Base-by-base conservation (phyloP, 2,797 vertebrate genomes). In the Acanthurus leucopareius region DNA sequence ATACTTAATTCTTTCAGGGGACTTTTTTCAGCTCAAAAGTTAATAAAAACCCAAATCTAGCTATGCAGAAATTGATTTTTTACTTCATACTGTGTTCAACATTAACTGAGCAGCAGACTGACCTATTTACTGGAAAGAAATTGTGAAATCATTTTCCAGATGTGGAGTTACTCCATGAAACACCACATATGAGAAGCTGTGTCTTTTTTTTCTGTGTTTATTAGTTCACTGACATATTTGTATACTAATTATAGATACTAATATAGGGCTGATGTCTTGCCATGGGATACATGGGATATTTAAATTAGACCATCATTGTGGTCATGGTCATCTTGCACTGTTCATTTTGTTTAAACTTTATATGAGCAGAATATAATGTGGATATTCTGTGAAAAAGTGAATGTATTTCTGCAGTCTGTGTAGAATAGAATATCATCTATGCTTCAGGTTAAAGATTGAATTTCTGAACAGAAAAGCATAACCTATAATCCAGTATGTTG, bases 1-100 rank as follows among this genome's bases (percentile, higher is more conserved):
- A 70, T 42, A 65, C 48, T 54, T 62, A 49, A 70, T 65, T 5
- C n/a, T 77, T 56, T 79, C 1, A 47, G 61, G 32, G 57, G 32
- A 40, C 28, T 66, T 10, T 10, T 69, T 75, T 65, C 54, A 52
- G 11, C 40, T 79, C 20, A 19, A 20, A 69, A 58, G 11, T 35
- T 76, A 47, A 22, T 69, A 62, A 56, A 75, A 75, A 63, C n/a
- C 0, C 4, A 40, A 42, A 53, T 66, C 9, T 35, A 17, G 42
- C 63, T 48, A 25, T 49, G 14, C 19, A 75, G 59, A 79, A 78
- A 75, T 70, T 22, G 10, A 5, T 44, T 62, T 53, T 65, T 80
- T 47, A 60, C 11, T 38, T 10, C 52, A 28, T 3, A 47, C 14
- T 22, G 20, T 52, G 0, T 40, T n/a, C 4, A 45, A 20, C 25